A percentile compares a stretch with the other conserved stretches of the same genome.
These are phyloP conservation scores for Brachypterus glaber DNA, from an alignment of 2,888 invertebrate genomes.

Conservation along the genomic window DNA sequence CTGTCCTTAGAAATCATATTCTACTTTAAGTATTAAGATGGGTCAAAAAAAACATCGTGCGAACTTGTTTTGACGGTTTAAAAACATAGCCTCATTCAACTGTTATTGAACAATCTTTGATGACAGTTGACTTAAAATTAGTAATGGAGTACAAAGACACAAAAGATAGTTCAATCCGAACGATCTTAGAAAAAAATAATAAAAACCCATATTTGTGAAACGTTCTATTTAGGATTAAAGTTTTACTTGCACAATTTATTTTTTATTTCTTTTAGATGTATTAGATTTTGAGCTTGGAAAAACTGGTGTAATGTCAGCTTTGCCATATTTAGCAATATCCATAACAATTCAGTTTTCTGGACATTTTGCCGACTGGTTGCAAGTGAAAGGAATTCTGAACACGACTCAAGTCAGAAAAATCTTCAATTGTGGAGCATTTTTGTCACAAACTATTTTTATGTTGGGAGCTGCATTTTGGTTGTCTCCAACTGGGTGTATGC, in stretches of 20 bases:
- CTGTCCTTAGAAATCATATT: too few relatives aligned
- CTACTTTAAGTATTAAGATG: too few relatives aligned
- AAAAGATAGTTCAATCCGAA: too few relatives aligned
- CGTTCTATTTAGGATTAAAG: too few relatives aligned
- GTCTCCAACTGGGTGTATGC: constrained; percentile 36
- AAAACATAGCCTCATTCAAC: too few relatives aligned
- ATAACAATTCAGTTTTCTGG: constrained; percentile 69
- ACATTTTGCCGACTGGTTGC: constrained; percentile 70
- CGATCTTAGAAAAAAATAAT: too few relatives aligned
- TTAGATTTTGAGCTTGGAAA: constrained; percentile 62
- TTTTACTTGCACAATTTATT: background rate
- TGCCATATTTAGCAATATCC: constrained; percentile 84
- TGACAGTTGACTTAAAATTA: too few relatives aligned
- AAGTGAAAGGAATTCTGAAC: constrained; percentile 51
- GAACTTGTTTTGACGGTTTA: too few relatives aligned
- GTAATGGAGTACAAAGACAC: too few relatives aligned
- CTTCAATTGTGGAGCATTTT: constrained; percentile 64
- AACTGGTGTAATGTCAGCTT: constrained; percentile 71
- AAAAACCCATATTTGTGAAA: too few relatives aligned
- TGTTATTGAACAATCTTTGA: too few relatives aligned
- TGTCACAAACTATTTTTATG: constrained; percentile 76
- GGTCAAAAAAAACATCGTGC: too few relatives aligned
- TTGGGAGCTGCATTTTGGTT: constrained; percentile 45
- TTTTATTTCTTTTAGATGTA: constrained; percentile 48
- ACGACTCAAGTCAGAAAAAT: constrained; percentile 58